Percentiles rank a stretch among this genome's conserved stretches.
These are phyloP conservation scores for Eonycteris spelaea DNA, from an alignment of 2,113 vertebrate species.

Conservation along the genomic window DNA sequence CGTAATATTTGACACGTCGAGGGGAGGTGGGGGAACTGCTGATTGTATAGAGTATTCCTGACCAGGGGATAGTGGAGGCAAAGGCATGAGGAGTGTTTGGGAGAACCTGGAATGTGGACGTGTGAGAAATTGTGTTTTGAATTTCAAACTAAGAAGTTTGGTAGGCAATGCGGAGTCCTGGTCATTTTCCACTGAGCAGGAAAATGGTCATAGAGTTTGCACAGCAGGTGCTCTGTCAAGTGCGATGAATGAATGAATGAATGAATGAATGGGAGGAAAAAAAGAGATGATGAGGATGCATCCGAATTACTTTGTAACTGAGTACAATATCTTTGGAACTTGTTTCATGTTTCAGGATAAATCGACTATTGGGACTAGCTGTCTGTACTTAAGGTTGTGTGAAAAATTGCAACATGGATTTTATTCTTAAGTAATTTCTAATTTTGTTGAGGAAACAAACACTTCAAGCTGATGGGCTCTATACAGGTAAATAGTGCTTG, in stretches of 20 bases:
- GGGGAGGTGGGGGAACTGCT: neutral
- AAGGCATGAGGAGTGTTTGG: neutral
- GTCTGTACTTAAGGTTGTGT: neutral
- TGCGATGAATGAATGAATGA: neutral
- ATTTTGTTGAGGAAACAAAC: conserved; percentile 19
- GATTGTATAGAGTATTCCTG: neutral
- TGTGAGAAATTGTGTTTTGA: neutral
- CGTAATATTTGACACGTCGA: neutral
- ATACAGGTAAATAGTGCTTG: neutral
- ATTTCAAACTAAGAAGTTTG: neutral
- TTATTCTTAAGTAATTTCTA: conserved; percentile 25
- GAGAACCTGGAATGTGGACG: neutral
- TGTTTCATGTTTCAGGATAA: neutral
- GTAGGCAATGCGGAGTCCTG: neutral
- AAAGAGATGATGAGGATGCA: neutral
- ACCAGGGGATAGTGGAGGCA: neutral
- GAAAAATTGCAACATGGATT: neutral
- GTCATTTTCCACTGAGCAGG: neutral
- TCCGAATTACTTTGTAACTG: neutral
- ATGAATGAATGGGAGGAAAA: neutral
- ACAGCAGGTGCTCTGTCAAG: neutral
- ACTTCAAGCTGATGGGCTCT: neutral
- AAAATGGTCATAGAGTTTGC: neutral
- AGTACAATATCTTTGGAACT: neutral
- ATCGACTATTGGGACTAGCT: neutral